phyloP scores from a whole-genome alignment of 2,888 invertebrate genomes.

The Synergus umbraculus region DNA sequence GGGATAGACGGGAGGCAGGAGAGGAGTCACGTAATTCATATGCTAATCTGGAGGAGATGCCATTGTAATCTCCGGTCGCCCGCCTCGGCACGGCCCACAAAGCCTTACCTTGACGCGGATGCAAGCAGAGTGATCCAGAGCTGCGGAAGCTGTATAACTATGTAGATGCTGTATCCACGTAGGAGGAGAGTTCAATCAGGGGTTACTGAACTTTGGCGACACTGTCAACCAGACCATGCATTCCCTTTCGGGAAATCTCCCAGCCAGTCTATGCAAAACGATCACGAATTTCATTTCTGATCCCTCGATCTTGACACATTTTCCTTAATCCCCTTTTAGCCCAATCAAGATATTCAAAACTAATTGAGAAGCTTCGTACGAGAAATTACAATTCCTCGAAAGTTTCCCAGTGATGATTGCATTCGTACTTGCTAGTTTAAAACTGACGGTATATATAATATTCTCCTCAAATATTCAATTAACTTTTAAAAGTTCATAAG shows the following conservation, averaged over 20 bases:
- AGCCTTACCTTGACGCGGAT: constrained; percentile 74
- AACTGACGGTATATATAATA: too few relatives aligned
- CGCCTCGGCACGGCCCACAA: constrained; percentile 71
- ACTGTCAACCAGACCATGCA: constrained; percentile 45
- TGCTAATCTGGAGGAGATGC: constrained; percentile 77
- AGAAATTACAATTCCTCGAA: background rate
- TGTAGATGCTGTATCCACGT: constrained; percentile 67
- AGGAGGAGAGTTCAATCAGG: constrained; percentile 68
- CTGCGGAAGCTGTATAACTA: constrained; percentile 62
- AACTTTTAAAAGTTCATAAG: background rate
- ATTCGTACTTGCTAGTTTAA: background rate
- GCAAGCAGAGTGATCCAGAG: constrained; percentile 71
- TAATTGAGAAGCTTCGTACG: background rate
- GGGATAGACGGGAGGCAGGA: constrained; percentile 50
- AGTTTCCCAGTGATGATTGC: background rate
- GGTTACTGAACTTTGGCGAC: constrained; percentile 69
- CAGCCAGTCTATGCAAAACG: constrained; percentile 43
- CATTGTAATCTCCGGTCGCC: constrained; percentile 77
- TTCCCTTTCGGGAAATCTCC: constrained; percentile 13
- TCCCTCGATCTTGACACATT: constrained; percentile 51
- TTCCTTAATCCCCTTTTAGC: constrained; percentile 48
- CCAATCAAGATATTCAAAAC: constrained; percentile 22
- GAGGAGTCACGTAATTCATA: constrained; percentile 74
- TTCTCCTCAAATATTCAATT: background rate
- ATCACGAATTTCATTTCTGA: constrained; percentile 37